These are phyloP conservation scores for Mesoclemmys tuberculata DNA, from an alignment of 2,113 vertebrate genomes.

Conservation along the genomic window DNA sequence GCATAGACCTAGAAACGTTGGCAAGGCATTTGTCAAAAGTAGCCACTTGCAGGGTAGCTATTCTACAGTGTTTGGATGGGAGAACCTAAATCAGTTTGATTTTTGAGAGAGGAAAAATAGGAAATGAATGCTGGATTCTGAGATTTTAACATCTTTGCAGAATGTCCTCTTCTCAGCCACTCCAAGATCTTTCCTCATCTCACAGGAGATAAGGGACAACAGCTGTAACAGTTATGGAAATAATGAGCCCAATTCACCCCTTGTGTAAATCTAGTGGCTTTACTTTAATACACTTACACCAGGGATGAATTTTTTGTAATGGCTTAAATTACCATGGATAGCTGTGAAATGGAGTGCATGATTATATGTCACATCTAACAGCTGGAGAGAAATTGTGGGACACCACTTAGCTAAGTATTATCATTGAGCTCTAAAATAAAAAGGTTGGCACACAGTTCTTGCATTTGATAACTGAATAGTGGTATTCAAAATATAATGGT, in stretches of 20 bases:
- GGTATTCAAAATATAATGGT: background rate
- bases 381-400: conserved; percentile 30
- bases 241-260: background rate
- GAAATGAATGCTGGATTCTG: conserved; percentile 9
- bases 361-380: conserved; percentile 42
- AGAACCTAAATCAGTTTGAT: background rate
- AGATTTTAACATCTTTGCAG: background rate
- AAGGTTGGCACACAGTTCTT: background rate
- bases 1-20: background rate
- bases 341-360: conserved; percentile 26
- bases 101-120: background rate
- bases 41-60: fast-evolving
- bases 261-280: background rate
- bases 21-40: background rate
- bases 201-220: conserved; percentile 19
- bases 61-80: background rate
- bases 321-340: background rate
- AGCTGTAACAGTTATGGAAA: conserved; percentile 5
- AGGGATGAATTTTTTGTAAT: conserved; percentile 39
- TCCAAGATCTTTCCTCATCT: background rate
- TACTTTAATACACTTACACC: background rate
- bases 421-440: conserved; percentile 3
- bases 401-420: conserved; percentile 19
- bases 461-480: background rate
- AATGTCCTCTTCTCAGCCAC: background rate